Evolutionary conservation across 2,888 invertebrate species (phyloP).

Genomic region (Cheilosia vulpina): DNA sequence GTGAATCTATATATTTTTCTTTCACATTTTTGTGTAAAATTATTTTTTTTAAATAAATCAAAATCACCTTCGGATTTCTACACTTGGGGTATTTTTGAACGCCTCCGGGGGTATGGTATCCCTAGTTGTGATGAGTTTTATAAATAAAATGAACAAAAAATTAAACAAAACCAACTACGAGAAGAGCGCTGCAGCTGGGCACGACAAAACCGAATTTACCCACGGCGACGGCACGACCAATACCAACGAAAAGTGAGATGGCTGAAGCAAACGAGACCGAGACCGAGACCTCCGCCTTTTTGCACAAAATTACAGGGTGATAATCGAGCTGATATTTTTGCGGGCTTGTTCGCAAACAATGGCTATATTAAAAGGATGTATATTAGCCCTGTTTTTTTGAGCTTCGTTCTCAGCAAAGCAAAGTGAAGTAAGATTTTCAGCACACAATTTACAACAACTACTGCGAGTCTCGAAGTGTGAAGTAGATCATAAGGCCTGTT

Average conservation of each 20-base stretch:
- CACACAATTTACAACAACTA: no score
- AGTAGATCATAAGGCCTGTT: no score
- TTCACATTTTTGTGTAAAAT: conserved; percentile 46
- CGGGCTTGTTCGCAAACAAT: conserved; percentile 22
- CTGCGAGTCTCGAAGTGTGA: no score
- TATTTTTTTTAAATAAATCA: conserved; percentile 22
- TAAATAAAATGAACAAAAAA: conserved; percentile 68
- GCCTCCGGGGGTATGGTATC: not conserved
- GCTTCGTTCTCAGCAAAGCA: no score
- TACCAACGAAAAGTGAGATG: conserved; percentile 50
- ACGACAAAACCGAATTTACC: conserved; percentile 66
- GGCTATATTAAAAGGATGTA: no score
- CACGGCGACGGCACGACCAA: conserved; percentile 38
- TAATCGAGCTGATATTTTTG: not conserved
- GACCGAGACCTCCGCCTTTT: conserved; percentile 51
- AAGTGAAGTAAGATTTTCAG: no score
- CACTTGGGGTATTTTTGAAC: conserved; percentile 5
- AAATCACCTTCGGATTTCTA: conserved; percentile 55
- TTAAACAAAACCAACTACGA: conserved; percentile 69
- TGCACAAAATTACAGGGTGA: conserved; percentile 56
- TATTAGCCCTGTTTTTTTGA: no score
- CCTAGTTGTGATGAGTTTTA: conserved; percentile 32
- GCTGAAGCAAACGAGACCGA: conserved; percentile 17
- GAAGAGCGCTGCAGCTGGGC: conserved; percentile 64
- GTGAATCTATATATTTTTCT: conserved; percentile 34